These are phyloP conservation scores for Acestrorhynchus altus DNA, from an alignment of 2,797 vertebrate genomes.

Conservation along the genomic window DNA sequence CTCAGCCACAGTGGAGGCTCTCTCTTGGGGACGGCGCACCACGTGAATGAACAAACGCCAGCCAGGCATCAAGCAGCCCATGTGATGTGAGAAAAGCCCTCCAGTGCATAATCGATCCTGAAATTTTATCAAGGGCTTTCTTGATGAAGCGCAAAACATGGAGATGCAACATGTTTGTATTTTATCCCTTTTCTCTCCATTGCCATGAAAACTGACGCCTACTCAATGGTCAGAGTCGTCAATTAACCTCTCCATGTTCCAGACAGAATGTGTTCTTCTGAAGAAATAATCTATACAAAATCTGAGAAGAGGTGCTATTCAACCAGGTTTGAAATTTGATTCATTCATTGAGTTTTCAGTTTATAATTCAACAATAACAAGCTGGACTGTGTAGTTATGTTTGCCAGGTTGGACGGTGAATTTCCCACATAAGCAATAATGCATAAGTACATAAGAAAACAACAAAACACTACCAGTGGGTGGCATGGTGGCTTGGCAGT, in stretches of 20 bases:
- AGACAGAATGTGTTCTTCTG: background rate
- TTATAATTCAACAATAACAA: too few species aligned
- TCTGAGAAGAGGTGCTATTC: background rate
- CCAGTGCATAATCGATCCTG: constrained; percentile 66
- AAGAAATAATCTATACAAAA: background rate
- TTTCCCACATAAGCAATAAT: too few species aligned
- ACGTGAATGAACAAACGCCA: constrained; percentile 35
- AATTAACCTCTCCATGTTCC: background rate
- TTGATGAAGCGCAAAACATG: constrained; percentile 62
- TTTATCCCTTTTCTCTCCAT: constrained; percentile 34
- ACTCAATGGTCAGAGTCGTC: background rate
- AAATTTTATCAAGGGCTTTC: constrained; percentile 68
- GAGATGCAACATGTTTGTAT: constrained; percentile 63
- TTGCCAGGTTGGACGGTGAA: too few species aligned
- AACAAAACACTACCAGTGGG: too few species aligned
- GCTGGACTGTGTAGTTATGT: too few species aligned
- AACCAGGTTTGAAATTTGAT: too few species aligned
- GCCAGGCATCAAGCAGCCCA: constrained; percentile 42
- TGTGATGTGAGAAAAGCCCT: constrained; percentile 59
- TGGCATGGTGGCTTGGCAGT: too few species aligned
- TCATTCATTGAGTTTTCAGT: too few species aligned
- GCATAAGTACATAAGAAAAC: too few species aligned
- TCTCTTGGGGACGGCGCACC: constrained; percentile 22
- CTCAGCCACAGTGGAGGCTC: background rate
- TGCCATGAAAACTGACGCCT: background rate